Conservation (phyloP, 2,888 invertebrate genomes). For the Notodonta dromedarius region DNA sequence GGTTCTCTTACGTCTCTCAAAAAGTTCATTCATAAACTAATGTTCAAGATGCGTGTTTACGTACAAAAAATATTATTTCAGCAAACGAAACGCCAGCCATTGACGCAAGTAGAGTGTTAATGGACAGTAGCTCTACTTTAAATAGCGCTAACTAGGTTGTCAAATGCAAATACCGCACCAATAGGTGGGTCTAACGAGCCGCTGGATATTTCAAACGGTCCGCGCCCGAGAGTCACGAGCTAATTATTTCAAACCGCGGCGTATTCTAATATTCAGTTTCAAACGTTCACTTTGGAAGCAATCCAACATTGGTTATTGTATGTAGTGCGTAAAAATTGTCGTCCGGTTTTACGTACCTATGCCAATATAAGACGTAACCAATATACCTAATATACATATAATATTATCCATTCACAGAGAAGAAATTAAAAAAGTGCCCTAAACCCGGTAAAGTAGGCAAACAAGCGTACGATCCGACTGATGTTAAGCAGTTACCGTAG, state of each 20-base stretch:
- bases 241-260: constrained; percentile 1
- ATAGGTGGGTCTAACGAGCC: constrained; percentile 13
- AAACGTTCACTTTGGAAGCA: constrained; percentile 29
- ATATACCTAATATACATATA: background rate
- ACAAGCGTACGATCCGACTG: too few relatives aligned
- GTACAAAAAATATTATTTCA: constrained; percentile 20
- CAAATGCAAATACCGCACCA: constrained; percentile 20
- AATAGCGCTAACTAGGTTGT: constrained; percentile 24
- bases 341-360: constrained; percentile 18
- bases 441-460: too few relatives aligned
- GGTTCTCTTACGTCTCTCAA: too few relatives aligned
- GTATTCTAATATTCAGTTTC: constrained; percentile 17
- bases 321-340: constrained; percentile 28
- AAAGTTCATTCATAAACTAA: too few relatives aligned
- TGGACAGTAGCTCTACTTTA: constrained; percentile 21
- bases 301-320: constrained; percentile 25
- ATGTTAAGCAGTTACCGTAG: too few relatives aligned
- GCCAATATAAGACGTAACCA: constrained; percentile 18
- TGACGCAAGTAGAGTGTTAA: constrained; percentile 21
- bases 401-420: too few relatives aligned
- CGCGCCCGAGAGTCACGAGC: background rate
- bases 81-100: constrained; percentile 22
- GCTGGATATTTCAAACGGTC: constrained; percentile 13
- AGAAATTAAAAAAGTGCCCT: too few relatives aligned
- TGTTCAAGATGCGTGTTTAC: too few relatives aligned